Evolutionary conservation across 2,888 invertebrate species (phyloP).

Genomic region (Coecobrya sp.): DNA sequence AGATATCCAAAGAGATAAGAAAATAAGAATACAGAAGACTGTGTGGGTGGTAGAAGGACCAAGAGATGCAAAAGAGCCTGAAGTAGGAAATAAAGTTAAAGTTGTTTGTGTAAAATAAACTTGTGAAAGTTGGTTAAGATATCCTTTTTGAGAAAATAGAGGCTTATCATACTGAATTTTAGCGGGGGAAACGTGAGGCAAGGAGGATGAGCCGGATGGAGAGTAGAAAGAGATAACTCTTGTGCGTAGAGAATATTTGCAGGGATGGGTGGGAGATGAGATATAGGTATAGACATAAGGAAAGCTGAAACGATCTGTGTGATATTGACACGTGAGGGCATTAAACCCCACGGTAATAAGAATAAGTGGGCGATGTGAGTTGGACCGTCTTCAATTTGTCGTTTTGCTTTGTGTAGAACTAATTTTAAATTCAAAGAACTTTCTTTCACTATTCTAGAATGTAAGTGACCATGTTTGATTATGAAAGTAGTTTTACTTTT

Average conservation of each 20-base stretch:
- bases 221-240: background rate
- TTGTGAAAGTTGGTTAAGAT: slow-evolving; percentile 67
- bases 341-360: background rate
- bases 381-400: background rate
- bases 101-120: slow-evolving; percentile 72
- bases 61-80: slow-evolving; percentile 59
- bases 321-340: no score
- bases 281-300: no score
- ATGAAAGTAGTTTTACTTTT: no score
- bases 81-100: slow-evolving; percentile 72
- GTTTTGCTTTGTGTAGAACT: background rate
- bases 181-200: background rate
- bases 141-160: slow-evolving; percentile 50
- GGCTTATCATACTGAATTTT: slow-evolving; percentile 59
- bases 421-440: no score
- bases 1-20: background rate
- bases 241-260: background rate
- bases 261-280: no score
- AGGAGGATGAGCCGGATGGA: background rate
- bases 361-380: background rate
- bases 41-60: slow-evolving; percentile 4
- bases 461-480: no score
- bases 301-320: no score
- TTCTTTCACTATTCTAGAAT: no score
- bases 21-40: background rate